Evolutionary conservation across 2,797 vertebrate genomes (phyloP), one percentile per base, ranked within the genome.

Genomic region (Channallabes apus): DNA sequence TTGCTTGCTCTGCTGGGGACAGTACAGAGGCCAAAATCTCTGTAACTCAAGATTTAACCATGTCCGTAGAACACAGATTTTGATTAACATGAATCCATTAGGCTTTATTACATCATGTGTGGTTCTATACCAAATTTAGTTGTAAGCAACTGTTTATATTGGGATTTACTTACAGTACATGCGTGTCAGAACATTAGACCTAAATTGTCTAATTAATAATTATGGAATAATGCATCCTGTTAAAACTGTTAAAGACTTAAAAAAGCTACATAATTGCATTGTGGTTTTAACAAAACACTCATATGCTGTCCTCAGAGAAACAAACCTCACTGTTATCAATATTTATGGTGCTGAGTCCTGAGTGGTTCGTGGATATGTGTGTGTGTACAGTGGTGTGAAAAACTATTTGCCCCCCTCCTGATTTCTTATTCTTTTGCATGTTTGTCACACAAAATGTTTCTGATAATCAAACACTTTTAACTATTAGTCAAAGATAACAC

Each of bases 21-120:
- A 38, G 56, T 80, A 67, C 80, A 71, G 18, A 46, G 41, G 46
- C n/a, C 64, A 62, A 86, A 54, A 75, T 85, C 75, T 82, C 64
- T 65, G 46, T 58, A 65, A 75, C 54, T 81, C 75, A 29, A 17
- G 76, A 61, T 61, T 78, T 61, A 38, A 78, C 56, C 24, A 12
- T 65, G 61, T 51, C 61, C n/a, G 12, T 29, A 67, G 20, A 9
- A 67, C 41, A 22, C 18, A 54, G 8, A 27, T 17, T 67, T 51
- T 22, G 15, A 67, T 54, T 62, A 29, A 35, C 59, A 4, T n/a
- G 29, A 46, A 38, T 41, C 51, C 24, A 41, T 61, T 78, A 79
- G 7, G 15, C 41, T 64, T 69, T n/a, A 69, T 69, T 82, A 6
- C 65, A 68, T 29, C 27, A 68, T 54, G 64, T 29, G 38, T 20